Base-by-base conservation (phyloP, 2,113 vertebrate species). In the Turdus rufiventris region DNA sequence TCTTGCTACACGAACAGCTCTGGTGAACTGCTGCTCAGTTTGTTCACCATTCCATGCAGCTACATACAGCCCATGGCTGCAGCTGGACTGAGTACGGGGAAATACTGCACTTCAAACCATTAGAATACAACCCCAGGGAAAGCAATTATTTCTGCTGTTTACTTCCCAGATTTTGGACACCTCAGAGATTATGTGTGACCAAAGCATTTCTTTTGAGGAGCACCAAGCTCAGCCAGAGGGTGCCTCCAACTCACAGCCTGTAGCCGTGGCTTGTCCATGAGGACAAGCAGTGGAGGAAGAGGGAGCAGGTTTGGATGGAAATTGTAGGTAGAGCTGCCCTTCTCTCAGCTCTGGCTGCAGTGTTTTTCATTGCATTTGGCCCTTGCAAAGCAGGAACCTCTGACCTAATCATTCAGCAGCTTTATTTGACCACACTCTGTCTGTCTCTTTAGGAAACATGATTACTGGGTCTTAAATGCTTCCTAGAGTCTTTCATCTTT, bases 401-500 rank as follows among this genome's bases (percentile, higher is more conserved):
- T 86, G 79, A 88, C 85, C 43, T 93, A 96, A 94, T 93, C 63
- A 88, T 53, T 95, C 92, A 88, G 60, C 79, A 77, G 85, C 85
- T 86, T 92, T 91, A 80, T 95, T 94, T 88, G 85, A 74, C 79
- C 79, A 53, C 89, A 26, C 42, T 93, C 91, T 20, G 62, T 72
- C 74, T 95, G 61, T 76, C 70, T 93, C 84, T 68, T 79, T 45
- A 89, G 84, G 71, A 94, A 97, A 94, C 95, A 73, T 50, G 66
- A 96, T 96, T 96, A 95, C 74, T 21, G 19, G 62, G 47, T 94
- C 87, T 54, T 94, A 93, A 94, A 94, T 84, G 68, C 83, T 96
- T 96, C 96, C 96, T 94, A 66, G 50, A 95, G 89, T 33, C 93
- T 94, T 95, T 96, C 93, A 94, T 96, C 93, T 96, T 96, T 85